Base-by-base conservation (phyloP, 2,113 vertebrate species). In the Nesoenas mayeri region DNA sequence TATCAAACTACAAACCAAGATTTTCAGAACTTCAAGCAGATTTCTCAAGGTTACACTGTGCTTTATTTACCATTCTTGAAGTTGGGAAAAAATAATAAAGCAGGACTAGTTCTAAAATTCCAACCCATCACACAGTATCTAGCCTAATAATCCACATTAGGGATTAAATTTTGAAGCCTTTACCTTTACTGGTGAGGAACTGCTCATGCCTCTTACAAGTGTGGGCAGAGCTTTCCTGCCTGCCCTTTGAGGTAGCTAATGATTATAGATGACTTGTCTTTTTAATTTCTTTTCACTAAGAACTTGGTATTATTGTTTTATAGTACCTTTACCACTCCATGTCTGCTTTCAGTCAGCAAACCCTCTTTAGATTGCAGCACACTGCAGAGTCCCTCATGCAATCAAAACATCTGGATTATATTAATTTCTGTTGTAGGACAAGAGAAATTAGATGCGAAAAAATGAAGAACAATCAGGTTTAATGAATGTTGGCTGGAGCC, bases 391-490 rank as follows among this genome's bases (percentile, higher is more conserved):
- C 56, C 74, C 34, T 91, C 22, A 38, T 31, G 44, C 74, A 77
- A 51, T 92, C 80, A 82, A 58, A 81, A 79, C 96, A 96, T 96
- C 94, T 97, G 97, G 96, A 88, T 94, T 96, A 86, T 74, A 73
- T 95, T 96, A 78, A 84, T 94, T 94, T 72, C 20, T 67, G 61
- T 94, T 92, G 83, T 92, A 95, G 53, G 48, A 89, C 83, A 92
- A 93, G 94, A 96, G 54, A 81, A 84, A 92, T 90, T 94, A 87
- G 62, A 81, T 71, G 85, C 86, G 79, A 81, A 92, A 88, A 93
- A 79, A 87, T 36, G 38, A 95, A 80, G 65, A 88, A 36, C 87
- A 97, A 92, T 93, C 82, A 93, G 40, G 74, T 96, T 78, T 96
- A 96, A 95, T 87, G 89, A 96, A 85, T 70, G 82, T 93, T 95